Base-by-base conservation (phyloP, 2,113 vertebrate genomes). In the Osmerus eperlanus region DNA sequence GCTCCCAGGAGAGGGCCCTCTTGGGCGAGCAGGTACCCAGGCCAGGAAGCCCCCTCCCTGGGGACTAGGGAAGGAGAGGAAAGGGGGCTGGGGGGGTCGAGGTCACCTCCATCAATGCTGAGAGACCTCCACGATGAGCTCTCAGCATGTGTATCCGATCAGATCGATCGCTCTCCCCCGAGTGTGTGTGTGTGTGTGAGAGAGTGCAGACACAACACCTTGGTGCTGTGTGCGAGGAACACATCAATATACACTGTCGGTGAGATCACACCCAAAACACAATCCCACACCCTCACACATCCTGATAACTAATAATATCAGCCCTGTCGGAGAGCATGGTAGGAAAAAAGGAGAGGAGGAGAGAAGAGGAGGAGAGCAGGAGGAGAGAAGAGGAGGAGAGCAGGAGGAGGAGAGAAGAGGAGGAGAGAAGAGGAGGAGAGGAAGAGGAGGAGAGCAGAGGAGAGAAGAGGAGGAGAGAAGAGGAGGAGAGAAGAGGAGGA, bases 91-190 rank as follows among this genome's bases (percentile, higher is more conserved):
- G 66, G 25, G 71, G 67, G 65, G 54, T 47, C 68, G 83, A 80
- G 84, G 79, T 83, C 80, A 78, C 78, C 78, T 76, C 75, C 62
- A 77, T 77, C 81, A 89, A 85, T 83, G 84, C 74, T 51, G 72
- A 80, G 70, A 73, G 89, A 89, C 85, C 86, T 84, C 72, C 73
- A 80, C 82, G 70, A 86, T 85, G 68, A 86, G 70, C 82, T 81
- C 79, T 86, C 77, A 83, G 84, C 80, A 78, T 78, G 74, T 81
- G 76, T 58, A 85, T 86, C 86, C 78, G 69, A 82, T 78, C 77
- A 62, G 77, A 88, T 87, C 78, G 74, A 89, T 89, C 73, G 9
- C 65, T 70, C 15, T 53, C 62, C 53, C 67, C 23, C 56, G 70
- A 70, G 77, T 68, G 71, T 28, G 36, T 60, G 59, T 21, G 19